Percentiles rank a stretch among this genome's conserved stretches.
Conservation (phyloP, 2,797 vertebrate species). For the Onychomys torridus region DNA sequence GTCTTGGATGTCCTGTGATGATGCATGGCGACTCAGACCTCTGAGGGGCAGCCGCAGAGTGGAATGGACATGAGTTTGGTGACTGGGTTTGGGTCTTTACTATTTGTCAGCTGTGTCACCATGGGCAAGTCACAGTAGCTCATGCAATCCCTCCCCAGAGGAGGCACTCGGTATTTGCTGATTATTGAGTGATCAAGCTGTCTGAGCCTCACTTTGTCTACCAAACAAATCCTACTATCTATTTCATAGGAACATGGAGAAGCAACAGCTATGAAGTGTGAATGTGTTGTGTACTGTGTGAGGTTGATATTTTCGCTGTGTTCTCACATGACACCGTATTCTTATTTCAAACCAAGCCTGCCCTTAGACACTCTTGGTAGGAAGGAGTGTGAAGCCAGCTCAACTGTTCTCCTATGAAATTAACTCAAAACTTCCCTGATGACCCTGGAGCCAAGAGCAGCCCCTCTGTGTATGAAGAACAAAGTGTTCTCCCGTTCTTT, state of each 20-base stretch:
- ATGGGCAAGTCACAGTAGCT: background rate
- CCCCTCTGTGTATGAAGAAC: constrained; percentile 3
- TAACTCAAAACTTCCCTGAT: constrained; percentile 23
- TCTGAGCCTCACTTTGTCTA: background rate
- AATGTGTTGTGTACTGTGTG: background rate
- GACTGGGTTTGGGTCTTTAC: background rate
- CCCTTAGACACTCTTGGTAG: background rate
- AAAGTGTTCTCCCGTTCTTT: constrained; percentile 36
- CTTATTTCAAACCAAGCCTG: background rate
- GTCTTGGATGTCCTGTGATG: background rate
- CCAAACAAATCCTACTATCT: background rate
- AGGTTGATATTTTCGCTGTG: background rate
- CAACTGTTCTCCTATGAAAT: background rate
- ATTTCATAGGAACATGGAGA: background rate
- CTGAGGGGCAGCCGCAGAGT: constrained; percentile 6
- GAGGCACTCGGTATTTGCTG: background rate
- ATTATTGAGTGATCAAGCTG: background rate
- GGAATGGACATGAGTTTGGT: constrained; percentile 32
- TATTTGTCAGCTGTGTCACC: constrained; percentile 23
- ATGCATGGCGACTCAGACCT: background rate
- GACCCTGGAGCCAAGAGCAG: background rate
- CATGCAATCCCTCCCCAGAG: background rate
- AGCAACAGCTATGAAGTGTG: background rate
- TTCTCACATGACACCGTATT: background rate
- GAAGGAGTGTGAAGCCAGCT: background rate